Evolutionary conservation across 2,113 vertebrate genomes (phyloP).

Genomic region (Poicephalus meyeri): DNA sequence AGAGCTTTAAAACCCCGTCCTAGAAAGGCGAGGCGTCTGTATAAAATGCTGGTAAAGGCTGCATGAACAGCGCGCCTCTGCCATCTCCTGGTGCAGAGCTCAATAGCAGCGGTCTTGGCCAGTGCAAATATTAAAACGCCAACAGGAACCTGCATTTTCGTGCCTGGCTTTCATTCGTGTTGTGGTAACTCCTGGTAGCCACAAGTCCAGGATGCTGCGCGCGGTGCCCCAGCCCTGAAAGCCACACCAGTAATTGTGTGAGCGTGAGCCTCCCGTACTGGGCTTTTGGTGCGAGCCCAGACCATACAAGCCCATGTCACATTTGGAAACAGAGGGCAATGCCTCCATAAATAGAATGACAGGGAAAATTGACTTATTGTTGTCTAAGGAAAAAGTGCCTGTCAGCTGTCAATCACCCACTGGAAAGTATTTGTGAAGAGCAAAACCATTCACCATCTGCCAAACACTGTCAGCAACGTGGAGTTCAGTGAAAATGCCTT

Average conservation of each 20-base stretch:
- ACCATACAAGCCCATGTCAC: background rate
- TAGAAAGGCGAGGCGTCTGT: background rate
- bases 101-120: background rate
- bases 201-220: background rate
- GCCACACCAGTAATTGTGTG: no score
- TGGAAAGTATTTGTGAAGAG: background rate
- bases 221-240: background rate
- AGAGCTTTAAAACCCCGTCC: background rate
- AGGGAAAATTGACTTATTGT: background rate
- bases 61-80: background rate
- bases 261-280: rapidly evolving
- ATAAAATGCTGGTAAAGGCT: rapidly evolving
- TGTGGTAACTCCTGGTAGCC: rapidly evolving
- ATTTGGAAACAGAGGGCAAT: background rate
- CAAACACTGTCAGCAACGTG: background rate
- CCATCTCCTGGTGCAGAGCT: slow-evolving; percentile 54
- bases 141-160: background rate
- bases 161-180: background rate
- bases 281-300: background rate
- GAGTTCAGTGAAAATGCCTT: background rate
- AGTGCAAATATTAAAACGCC: rapidly evolving
- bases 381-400: background rate
- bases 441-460: background rate
- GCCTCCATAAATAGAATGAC: background rate
- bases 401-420: background rate